A percentile compares a stretch with the other conserved stretches of the same genome.
Conservation (phyloP, 1,140 invertebrate genomes). For the Dysdera silvatica region DNA sequence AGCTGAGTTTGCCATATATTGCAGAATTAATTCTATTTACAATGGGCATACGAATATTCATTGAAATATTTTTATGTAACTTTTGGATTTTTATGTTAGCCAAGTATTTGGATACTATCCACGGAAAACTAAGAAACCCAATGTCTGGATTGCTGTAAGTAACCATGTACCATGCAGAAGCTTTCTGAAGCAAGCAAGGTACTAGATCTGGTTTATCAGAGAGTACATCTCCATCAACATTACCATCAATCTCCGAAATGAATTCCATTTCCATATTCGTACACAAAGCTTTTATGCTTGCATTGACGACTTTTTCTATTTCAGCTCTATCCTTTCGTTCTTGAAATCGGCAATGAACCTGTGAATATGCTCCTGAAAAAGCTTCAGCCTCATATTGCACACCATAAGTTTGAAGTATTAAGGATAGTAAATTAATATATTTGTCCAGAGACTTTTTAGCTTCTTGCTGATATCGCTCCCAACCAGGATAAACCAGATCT, state of each 20-base stretch:
- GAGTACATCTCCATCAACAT: neutral
- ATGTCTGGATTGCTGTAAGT: neutral
- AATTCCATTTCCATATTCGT: neutral
- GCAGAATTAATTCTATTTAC: neutral
- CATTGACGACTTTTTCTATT: constrained; percentile 4
- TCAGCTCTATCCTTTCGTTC: constrained; percentile 5
- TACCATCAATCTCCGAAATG: neutral
- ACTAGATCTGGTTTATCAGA: neutral
- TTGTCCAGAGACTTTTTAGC: constrained; percentile 24
- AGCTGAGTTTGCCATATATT: neutral
- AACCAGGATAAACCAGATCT: constrained; percentile 27
- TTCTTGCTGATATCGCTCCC: constrained; percentile 22
- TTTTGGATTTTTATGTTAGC: neutral
- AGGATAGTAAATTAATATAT: constrained; percentile 29
- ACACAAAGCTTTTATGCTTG: neutral
- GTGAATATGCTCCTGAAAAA: constrained; percentile 29
- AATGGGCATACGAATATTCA: neutral
- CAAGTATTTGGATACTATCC: constrained; percentile 1
- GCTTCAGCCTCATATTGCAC: constrained; percentile 27
- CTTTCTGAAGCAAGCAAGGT: constrained; percentile 5
- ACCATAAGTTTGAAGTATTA: constrained; percentile 34
- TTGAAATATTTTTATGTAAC: neutral
- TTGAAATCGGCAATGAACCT: constrained; percentile 7
- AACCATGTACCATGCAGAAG: constrained; percentile 19
- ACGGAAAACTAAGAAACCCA: constrained; percentile 12